A percentile compares a stretch with the other conserved stretches of the same genome.
Conservation (phyloP, 2,888 invertebrate species). For the Notodonta ziczac region DNA sequence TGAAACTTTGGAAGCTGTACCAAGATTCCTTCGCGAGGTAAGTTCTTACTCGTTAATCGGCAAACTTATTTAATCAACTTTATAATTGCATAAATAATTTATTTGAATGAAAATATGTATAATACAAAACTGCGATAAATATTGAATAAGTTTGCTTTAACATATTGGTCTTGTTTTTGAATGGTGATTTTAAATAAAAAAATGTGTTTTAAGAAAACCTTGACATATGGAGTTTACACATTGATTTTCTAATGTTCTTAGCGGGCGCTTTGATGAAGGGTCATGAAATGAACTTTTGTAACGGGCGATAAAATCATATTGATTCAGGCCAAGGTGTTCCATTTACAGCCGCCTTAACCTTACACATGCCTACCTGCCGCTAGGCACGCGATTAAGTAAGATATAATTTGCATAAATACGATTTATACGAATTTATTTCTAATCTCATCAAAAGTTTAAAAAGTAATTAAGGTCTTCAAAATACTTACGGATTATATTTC, state of each 20-base stretch:
- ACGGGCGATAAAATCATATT: constrained; percentile 60
- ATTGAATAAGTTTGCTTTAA: neutral
- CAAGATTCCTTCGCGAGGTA: constrained; percentile 1
- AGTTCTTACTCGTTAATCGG: neutral
- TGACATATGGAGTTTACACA: too few species aligned
- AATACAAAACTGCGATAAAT: too few species aligned
- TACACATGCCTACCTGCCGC: constrained; percentile 20
- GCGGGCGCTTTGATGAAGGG: constrained; percentile 12
- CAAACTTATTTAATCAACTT: neutral
- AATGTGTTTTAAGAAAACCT: too few species aligned
- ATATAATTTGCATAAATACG: constrained; percentile 17
- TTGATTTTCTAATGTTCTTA: neutral
- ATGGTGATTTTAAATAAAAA: too few species aligned
- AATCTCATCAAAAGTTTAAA: neutral
- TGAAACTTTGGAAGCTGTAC: neutral
- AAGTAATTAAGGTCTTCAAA: neutral
- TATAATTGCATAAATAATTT: too few species aligned
- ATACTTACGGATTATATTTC: neutral
- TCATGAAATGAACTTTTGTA: constrained; percentile 44
- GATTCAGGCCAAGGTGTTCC: constrained; percentile 55
- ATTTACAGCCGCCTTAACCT: constrained; percentile 37
- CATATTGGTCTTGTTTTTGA: too few species aligned
- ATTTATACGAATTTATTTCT: neutral
- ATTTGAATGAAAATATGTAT: too few species aligned
- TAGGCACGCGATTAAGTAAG: constrained; percentile 33